Conservation (phyloP, 2,888 invertebrate species). For the Tupiocoris notatus region DNA sequence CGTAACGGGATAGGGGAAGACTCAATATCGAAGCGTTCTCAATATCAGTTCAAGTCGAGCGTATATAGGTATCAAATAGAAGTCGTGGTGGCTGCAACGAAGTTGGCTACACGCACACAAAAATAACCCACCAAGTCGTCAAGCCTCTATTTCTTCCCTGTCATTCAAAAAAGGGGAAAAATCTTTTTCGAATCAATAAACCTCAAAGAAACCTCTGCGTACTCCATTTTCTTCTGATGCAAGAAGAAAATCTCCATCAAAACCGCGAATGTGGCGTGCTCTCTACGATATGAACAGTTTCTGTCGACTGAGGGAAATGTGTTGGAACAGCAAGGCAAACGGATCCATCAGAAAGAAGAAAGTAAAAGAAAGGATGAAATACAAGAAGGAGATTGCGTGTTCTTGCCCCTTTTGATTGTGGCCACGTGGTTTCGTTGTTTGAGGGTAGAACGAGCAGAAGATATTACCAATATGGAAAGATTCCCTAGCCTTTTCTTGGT, state of each 20-base stretch:
- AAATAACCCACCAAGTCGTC: neutral
- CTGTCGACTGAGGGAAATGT: neutral
- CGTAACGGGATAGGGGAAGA: neutral
- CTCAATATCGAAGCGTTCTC: neutral
- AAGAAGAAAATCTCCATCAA: no score
- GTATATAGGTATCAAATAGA: neutral
- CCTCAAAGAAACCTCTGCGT: neutral
- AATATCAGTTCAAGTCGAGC: neutral
- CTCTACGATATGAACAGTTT: no score
- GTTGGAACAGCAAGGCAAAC: neutral
- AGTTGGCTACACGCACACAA: no score
- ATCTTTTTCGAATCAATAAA: neutral
- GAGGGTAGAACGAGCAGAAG: neutral
- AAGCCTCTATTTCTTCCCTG: neutral
- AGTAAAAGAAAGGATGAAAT: neutral
- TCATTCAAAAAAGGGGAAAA: neutral
- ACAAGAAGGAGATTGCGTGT: neutral
- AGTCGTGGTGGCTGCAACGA: neutral
- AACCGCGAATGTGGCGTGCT: neutral
- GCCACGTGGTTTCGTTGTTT: no score
- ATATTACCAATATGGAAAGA: neutral
- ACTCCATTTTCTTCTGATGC: neutral
- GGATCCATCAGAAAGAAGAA: no score
- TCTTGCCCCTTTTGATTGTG: neutral
- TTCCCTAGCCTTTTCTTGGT: neutral